Evolutionary conservation across 1,140 invertebrate species (phyloP), one percentile per base, ranked within the genome.

Genomic region (Euwallacea similis): DNA sequence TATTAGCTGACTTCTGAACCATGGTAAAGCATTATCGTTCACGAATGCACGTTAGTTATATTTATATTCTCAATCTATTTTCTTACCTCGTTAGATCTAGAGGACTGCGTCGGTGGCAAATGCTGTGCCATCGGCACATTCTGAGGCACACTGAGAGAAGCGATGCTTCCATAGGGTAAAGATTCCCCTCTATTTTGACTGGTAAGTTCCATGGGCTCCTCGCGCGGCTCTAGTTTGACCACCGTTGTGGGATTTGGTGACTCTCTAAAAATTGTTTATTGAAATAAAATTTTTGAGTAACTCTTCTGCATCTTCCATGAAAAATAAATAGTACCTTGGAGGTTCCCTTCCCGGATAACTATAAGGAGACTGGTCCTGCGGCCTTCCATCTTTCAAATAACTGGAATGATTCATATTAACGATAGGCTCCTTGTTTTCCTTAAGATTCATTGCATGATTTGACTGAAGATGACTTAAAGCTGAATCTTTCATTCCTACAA

Each of bases 201-300:
- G 73, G 86, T 87, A 69, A 86, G 77, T 74, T 87, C 86, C 76
- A 79, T 83, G 11, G 84, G 78, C 74, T 87, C 85, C 81, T 87
- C 86, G 77, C 85, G 81, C 0, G 86, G 86, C 79, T 87, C 86
- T 60, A 87, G 74, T 77, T 87, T 87, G 58, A 87, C 86, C 13
- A 86, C 73, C 13, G 73, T 69, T 33, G 42, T 60, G 3, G 65
- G 43, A 53, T 43, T 73, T 8, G 56, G 58, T 21, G 67, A 47
- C 10, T 62, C 64, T 54, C 41, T 16, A 61, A 55, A 42, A 10
- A 61, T 58, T 6, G 21, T 10, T 11, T 0, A 50, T 11, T 50
- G 2, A 2, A 50, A 11, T 50, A 2, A 10, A 50, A 13, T 50
- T 50, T 50, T 2, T 50, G 13, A 11, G 13, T 6, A 33, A 10